phyloP scores from a whole-genome alignment of 2,797 vertebrate genomes.

The Thaleichthys pacificus region DNA sequence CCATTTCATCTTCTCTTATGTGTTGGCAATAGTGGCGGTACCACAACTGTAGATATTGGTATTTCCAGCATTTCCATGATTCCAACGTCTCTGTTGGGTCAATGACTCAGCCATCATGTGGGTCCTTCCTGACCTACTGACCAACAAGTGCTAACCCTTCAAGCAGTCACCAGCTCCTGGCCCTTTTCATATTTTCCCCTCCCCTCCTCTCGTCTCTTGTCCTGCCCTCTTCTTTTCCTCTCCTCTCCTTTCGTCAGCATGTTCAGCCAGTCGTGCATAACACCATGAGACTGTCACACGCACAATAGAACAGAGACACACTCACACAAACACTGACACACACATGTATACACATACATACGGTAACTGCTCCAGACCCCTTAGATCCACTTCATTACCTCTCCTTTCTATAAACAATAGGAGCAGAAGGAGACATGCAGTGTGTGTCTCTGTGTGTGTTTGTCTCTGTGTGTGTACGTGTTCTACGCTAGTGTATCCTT shows the following conservation, averaged over 20 bases:
- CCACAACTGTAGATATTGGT: no score
- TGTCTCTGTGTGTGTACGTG: not conserved
- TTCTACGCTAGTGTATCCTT: not conserved
- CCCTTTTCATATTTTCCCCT: no score
- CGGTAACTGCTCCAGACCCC: no score
- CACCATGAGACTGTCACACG: not conserved
- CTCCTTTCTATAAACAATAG: constrained; percentile 16
- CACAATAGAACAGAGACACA: not conserved
- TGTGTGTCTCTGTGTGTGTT: constrained; percentile 2
- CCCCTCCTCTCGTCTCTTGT: not conserved
- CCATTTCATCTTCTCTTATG: no score
- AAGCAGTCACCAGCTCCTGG: no score
- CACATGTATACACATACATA: no score
- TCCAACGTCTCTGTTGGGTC: no score
- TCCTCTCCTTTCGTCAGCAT: not conserved
- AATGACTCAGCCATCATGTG: no score
- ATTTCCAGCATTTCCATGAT: no score
- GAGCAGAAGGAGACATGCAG: constrained; percentile 41
- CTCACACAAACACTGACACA: not conserved
- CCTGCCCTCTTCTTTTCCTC: not conserved
- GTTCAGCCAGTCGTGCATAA: not conserved
- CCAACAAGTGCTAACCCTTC: no score
- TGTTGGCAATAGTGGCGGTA: no score
- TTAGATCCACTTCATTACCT: not conserved
- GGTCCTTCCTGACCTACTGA: no score